phyloP scores from a whole-genome alignment of 2,888 invertebrate species.

The Meiosimyza platycephala region DNA sequence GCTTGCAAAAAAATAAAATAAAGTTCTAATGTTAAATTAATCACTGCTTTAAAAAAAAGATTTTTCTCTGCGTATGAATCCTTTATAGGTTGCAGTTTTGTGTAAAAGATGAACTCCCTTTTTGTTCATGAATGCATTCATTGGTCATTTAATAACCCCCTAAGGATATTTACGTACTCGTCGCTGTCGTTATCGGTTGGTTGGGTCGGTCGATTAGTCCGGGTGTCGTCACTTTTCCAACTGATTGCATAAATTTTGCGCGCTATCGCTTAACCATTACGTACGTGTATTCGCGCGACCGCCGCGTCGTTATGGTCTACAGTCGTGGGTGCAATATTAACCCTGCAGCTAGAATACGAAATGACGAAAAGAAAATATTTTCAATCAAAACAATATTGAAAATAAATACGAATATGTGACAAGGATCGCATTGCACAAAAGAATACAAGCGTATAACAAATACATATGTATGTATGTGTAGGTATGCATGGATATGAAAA shows the following conservation, averaged over 20 bases:
- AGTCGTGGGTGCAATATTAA: conserved; percentile 19
- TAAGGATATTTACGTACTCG: conserved; percentile 14
- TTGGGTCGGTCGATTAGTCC: too few species aligned
- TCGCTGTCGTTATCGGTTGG: background rate
- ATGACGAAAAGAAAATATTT: conserved; percentile 27
- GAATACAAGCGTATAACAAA: too few species aligned
- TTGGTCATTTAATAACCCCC: conserved; percentile 16
- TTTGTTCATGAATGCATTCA: background rate
- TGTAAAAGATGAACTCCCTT: too few species aligned
- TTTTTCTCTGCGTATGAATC: too few species aligned
- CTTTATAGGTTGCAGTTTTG: too few species aligned
- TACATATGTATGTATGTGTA: too few species aligned
- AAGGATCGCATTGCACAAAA: too few species aligned
- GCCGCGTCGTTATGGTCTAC: background rate
- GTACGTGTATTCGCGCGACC: background rate
- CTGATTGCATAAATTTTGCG: conserved; percentile 32
- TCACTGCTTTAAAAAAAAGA: too few species aligned
- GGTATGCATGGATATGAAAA: too few species aligned
- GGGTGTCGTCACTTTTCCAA: conserved; percentile 26
- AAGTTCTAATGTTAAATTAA: too few species aligned
- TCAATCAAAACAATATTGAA: conserved; percentile 35
- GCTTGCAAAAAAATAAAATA: too few species aligned
- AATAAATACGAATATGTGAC: conserved; percentile 15
- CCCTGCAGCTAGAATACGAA: conserved; percentile 23
- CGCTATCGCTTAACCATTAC: conserved; percentile 20